Evolutionary conservation across 2,113 vertebrate genomes (phyloP).

Genomic region (Nerophis lumbriciformis): DNA sequence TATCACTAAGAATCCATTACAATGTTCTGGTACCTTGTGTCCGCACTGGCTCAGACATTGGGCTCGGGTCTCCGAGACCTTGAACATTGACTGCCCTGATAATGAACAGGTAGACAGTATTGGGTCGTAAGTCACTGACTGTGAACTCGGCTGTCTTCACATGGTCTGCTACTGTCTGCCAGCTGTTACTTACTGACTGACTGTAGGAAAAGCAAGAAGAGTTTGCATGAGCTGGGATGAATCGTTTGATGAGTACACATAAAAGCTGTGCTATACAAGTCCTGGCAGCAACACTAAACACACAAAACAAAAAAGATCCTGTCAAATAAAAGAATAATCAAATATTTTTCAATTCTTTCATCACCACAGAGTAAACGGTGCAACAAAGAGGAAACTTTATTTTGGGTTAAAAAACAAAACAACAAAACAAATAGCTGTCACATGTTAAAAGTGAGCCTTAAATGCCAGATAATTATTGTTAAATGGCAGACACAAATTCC

Average conservation of each 20-base stretch:
- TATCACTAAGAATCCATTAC: not conserved
- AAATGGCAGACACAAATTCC: constrained; percentile 2
- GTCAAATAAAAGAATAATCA: not conserved
- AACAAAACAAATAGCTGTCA: constrained; percentile 7
- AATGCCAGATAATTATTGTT: constrained; percentile 5
- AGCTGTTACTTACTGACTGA: constrained; percentile 93
- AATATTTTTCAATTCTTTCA: constrained; percentile 16
- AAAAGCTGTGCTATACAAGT: not conserved
- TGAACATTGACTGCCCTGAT: constrained; percentile 87
- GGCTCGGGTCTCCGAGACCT: constrained; percentile 89
- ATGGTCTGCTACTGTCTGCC: constrained; percentile 90
- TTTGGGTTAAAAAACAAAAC: too few relatives aligned
- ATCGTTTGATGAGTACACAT: not conserved
- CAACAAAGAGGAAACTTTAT: constrained; percentile 2
- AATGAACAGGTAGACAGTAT: constrained; percentile 94
- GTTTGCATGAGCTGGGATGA: constrained; percentile 8
- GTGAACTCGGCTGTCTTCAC: constrained; percentile 82
- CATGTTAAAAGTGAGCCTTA: constrained; percentile 9
- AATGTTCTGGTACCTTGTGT: constrained; percentile 81
- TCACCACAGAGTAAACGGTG: constrained; percentile 4
- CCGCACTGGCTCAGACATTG: constrained; percentile 90
- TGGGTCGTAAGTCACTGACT: constrained; percentile 83
- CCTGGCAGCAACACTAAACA: not conserved
- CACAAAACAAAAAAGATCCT: constrained; percentile 1
- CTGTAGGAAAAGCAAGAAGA: constrained; percentile 53